Conservation (phyloP, 2,888 invertebrate genomes). For the Caenorhabditis sinica region DNA sequence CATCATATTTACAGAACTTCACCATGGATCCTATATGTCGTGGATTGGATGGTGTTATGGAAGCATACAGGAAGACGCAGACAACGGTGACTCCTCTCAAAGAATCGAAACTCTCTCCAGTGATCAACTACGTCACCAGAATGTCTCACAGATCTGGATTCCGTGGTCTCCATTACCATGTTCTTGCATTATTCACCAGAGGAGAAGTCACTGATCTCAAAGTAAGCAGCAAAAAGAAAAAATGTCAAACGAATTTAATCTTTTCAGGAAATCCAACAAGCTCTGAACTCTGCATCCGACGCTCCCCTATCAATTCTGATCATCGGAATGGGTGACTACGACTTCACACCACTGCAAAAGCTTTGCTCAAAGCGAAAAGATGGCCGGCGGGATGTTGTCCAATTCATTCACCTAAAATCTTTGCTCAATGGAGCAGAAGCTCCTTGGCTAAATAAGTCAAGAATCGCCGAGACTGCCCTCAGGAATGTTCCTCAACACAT, state of each 20-base stretch:
- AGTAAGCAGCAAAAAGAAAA: not conserved
- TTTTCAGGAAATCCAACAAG: constrained; percentile 74
- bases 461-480: constrained; percentile 70
- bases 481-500: constrained; percentile 71
- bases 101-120: constrained; percentile 79
- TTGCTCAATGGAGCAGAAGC: constrained; percentile 70
- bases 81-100: constrained; percentile 78
- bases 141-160: constrained; percentile 74
- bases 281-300: constrained; percentile 78
- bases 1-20: constrained; percentile 73
- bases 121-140: constrained; percentile 79
- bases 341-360: constrained; percentile 72
- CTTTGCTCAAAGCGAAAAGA: constrained; percentile 65
- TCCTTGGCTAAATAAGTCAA: constrained; percentile 67
- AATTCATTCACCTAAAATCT: constrained; percentile 70
- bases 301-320: constrained; percentile 81
- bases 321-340: constrained; percentile 80
- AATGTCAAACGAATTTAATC: not conserved
- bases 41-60: constrained; percentile 80
- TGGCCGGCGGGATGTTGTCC: constrained; percentile 67
- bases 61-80: constrained; percentile 78
- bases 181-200: constrained; percentile 78
- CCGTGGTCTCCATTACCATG: constrained; percentile 78
- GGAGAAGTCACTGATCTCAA: constrained; percentile 78
- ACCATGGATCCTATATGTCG: constrained; percentile 81